Percentiles rank a stretch among this genome's conserved stretches.
These are phyloP conservation scores for Monodelphis domestica DNA, from an alignment of 2,797 vertebrate genomes.

Conservation along the genomic window DNA sequence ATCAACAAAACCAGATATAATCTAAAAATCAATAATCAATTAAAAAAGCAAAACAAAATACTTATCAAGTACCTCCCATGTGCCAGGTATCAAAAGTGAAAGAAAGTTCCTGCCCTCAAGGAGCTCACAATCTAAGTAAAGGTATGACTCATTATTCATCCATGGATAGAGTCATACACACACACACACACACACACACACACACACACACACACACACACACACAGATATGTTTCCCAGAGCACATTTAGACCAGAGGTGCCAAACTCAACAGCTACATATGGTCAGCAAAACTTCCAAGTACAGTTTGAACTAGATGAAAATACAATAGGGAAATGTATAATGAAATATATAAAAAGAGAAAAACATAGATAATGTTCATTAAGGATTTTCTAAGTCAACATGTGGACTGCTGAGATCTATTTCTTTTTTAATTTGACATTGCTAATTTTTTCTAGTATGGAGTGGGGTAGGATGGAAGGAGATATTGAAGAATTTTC, in stretches of 20 bases:
- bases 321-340: background rate
- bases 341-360: background rate
- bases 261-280: background rate
- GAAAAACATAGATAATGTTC: background rate
- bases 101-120: background rate
- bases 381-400: background rate
- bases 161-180: background rate
- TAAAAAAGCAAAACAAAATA: no score
- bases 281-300: background rate
- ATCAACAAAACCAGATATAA: background rate
- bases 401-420: background rate
- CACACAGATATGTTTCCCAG: background rate
- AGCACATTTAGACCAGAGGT: background rate
- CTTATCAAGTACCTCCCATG: background rate
- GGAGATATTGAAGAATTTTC: no score
- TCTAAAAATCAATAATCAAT: background rate
- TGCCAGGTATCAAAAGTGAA: background rate
- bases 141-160: background rate
- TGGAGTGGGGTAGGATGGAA: no score
- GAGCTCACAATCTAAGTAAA: background rate
- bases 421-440: background rate
- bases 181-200: no score
- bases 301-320: background rate
- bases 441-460: no score
- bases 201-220: no score